These are phyloP conservation scores for Cantharis rustica DNA, from an alignment of 2,888 invertebrate genomes.

Conservation along the genomic window DNA sequence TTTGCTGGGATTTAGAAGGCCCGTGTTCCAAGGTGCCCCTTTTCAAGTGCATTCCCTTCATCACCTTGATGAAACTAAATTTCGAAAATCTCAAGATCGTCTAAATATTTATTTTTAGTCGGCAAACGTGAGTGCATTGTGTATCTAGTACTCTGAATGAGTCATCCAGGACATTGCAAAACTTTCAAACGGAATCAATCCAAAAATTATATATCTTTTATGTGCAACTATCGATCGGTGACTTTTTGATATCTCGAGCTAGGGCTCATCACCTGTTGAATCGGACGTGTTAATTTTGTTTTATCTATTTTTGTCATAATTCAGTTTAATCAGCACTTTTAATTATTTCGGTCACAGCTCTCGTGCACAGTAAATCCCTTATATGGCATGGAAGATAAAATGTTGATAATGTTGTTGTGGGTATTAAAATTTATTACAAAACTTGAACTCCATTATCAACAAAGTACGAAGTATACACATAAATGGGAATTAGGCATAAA, in stretches of 20 bases:
- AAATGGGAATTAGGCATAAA: background rate
- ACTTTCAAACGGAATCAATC: background rate
- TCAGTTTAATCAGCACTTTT: background rate
- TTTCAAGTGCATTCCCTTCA: background rate
- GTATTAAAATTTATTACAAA: constrained; percentile 2
- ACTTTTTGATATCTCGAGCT: background rate
- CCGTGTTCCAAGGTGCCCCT: background rate
- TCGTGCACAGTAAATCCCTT: background rate
- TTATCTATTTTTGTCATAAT: background rate
- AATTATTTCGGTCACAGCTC: background rate
- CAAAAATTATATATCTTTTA: no score
- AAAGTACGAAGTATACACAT: background rate
- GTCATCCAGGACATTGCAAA: background rate
- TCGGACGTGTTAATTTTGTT: background rate
- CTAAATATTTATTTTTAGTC: background rate
- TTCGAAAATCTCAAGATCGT: background rate
- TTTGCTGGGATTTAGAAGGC: background rate
- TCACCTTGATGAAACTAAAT: background rate
- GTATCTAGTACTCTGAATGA: background rate
- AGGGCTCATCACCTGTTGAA: background rate
- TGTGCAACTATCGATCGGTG: background rate
- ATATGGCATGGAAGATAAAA: background rate
- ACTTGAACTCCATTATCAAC: constrained; percentile 1
- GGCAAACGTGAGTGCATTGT: background rate
- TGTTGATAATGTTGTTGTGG: background rate